These are phyloP conservation scores for Nothoprocta perdicaria DNA, from an alignment of 2,113 vertebrate genomes.

Conservation along the genomic window DNA sequence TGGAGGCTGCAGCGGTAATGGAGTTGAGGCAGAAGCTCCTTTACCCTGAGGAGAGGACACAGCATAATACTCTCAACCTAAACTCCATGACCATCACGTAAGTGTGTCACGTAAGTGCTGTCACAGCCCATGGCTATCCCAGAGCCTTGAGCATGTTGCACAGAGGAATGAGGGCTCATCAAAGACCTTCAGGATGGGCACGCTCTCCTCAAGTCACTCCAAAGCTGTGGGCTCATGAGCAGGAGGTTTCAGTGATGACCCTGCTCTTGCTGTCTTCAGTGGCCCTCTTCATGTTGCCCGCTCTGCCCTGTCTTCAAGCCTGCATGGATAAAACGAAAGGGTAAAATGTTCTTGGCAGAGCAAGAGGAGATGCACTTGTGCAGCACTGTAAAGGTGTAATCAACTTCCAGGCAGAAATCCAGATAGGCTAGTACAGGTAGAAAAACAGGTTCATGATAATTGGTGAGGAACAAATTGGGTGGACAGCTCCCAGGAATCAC, in stretches of 20 bases:
- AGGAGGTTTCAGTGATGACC: neutral
- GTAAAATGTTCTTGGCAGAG: no score
- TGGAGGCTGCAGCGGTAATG: neutral
- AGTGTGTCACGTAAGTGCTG: neutral
- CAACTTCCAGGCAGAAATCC: no score
- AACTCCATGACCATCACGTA: neutral
- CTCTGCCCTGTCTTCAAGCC: neutral
- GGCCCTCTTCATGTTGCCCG: neutral
- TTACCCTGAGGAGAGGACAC: neutral
- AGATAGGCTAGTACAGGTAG: no score
- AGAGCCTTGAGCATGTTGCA: neutral
- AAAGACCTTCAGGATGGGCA: neutral
- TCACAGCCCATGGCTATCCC: neutral
- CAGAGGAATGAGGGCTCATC: neutral
- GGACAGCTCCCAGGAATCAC: no score
- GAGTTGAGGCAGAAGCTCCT: neutral
- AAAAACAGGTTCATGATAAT: no score
- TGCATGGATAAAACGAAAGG: no score
- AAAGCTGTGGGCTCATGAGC: neutral
- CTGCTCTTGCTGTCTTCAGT: neutral
- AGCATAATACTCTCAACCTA: neutral
- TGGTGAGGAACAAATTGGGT: no score
- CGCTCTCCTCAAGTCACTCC: neutral
- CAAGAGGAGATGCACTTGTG: no score
- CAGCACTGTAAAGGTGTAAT: no score